Evolutionary conservation across 2,797 vertebrate genomes (phyloP), one percentile per base, ranked within the genome.

Genomic region (Melanitta fusca): DNA sequence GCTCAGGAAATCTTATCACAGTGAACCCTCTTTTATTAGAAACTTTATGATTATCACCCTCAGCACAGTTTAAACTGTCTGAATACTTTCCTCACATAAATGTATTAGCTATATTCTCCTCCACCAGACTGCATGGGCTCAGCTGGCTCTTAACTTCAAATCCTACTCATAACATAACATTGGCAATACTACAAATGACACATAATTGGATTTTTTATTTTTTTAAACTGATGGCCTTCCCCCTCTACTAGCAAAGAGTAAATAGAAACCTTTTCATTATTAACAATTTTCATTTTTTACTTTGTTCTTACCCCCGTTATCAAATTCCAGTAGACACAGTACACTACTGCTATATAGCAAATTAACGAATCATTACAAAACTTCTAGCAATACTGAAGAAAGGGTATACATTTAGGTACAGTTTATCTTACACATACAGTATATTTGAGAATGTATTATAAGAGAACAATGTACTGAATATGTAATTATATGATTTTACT

Each of bases 21-120:
- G 68, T 93, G 94, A 97, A 95, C 92, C 90, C 85, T 95, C 51
- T 84, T 96, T 96, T 97, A 97, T 96, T 97, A 97, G 97, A 98
- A 98, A 96, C 72, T 94, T 97, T 95, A 95, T 95, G 85, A 95
- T 97, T 95, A 97, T 95, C 93, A 95, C 94, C 65, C 80, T 94
- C 95, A 96, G 96, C 93, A 88, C 87, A 97, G 85, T 95, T 96
- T 88, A 94, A 97, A 97, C 65, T 96, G 93, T 71, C 90, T 68
- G 96, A 97, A 95, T 91, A 96, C 80, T 96, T 85, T 72, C 80
- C 80, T 97, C 92, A 66, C 86, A 80, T 95, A 96, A 98, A 95
- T 97, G 71, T 91, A 97, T 97, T 97, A 97, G 93, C 93, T 93
- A 24, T 93, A 95, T 94, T 95, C 97, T 96, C 97, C 96, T 91